Base-by-base conservation (phyloP, 2,113 vertebrate genomes). In the Apus apus region DNA sequence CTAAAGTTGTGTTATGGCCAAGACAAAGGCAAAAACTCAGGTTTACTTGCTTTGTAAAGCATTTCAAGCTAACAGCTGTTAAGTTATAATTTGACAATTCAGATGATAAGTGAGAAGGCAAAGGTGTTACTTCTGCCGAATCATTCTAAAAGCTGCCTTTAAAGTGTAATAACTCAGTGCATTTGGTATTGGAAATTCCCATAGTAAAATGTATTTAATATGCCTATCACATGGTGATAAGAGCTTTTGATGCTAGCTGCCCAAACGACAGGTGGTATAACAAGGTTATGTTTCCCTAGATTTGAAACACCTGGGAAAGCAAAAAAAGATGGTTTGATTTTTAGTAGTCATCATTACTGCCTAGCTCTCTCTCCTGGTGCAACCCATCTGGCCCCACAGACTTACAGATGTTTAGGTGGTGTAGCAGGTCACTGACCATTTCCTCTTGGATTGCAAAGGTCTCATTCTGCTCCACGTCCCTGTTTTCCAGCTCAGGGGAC, bases 31-130 rank as follows among this genome's bases (percentile, higher is more conserved):
- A 67, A 45, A 82, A 82, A 48, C 26, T 6, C 70, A 82, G 78
- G 15, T 50, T 68, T 90, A n/a, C n/a, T 64, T 68, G 23, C 46
- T 61, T 32, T 48, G 27, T 60, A 75, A 72, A 87, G 34, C 29
- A 66, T 51, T 67, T 78, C 85, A 38, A 81, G 45, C 16, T 51
- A 80, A 30, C 34, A 86, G 79, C 76, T 90, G 48, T 51, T 84
- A 84, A 84, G 74, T 62, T 90, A n/a, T 60, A 57, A 82, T 89
- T 67, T 74, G 51, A 38, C 57, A 60, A 30, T 58, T 84, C 68
- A 89, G 30, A 60, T 57, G 26, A 53, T 61, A 80, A 86, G 45
- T 64, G 9, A 85, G 67, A 72, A 82, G 29, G 22, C 43, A 62
- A 70, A 43, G 38, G 11, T 36, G 20, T 58, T 73, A n/a, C 9